Conservation (phyloP, 1,140 invertebrate genomes). For the Odontomachus brunneus region DNA sequence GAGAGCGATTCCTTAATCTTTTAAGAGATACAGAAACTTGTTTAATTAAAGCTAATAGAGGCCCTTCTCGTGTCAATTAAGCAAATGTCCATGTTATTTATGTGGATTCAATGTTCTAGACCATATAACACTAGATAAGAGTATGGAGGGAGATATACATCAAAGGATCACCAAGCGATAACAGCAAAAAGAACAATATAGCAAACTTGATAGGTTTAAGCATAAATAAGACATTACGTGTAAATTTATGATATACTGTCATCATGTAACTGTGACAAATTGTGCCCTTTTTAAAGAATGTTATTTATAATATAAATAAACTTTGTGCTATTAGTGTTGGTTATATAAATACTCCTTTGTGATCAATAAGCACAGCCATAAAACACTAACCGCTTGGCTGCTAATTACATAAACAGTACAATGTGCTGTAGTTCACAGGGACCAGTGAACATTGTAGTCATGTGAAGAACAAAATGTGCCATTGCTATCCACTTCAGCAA, state of each 20-base stretch:
- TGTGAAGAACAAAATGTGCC: not conserved
- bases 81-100: not conserved
- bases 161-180: not conserved
- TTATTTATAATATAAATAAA: slow-evolving; percentile 31
- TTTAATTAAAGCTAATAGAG: no score
- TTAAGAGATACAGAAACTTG: no score
- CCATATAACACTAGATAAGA: not conserved
- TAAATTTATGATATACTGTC: not conserved
- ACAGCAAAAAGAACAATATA: not conserved
- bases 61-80: not conserved
- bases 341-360: slow-evolving; percentile 42
- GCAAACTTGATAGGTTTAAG: not conserved
- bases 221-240: not conserved
- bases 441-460: not conserved
- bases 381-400: not conserved
- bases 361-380: not conserved
- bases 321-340: slow-evolving; percentile 1
- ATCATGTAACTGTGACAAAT: not conserved
- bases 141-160: not conserved
- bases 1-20: no score
- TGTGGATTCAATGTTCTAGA: not conserved
- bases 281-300: not conserved
- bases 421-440: not conserved
- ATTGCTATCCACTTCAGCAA: not conserved
- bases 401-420: slow-evolving; percentile 11